These are phyloP conservation scores for Lutjanus campechanus DNA, from an alignment of 2,797 vertebrate species.

Conservation along the genomic window DNA sequence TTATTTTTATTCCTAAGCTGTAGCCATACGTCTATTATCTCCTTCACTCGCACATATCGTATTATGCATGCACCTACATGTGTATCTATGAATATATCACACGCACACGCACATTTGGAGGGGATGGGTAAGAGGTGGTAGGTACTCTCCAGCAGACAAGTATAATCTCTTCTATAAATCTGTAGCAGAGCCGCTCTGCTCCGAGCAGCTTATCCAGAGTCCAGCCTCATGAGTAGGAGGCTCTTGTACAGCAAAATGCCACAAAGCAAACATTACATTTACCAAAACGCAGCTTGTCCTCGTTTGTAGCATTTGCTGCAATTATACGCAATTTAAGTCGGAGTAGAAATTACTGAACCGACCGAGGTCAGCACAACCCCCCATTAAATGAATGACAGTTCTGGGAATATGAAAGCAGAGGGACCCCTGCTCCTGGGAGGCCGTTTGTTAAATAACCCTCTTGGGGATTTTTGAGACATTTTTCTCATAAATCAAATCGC, in stretches of 20 bases:
- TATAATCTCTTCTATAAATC: conserved; percentile 67
- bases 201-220: conserved; percentile 55
- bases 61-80: conserved; percentile 21
- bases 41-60: conserved; percentile 2
- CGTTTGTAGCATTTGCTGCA: conserved; percentile 45
- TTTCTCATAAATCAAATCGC: conserved; percentile 21
- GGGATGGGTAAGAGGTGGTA: conserved; percentile 51
- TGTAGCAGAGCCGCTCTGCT: conserved; percentile 52
- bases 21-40: conserved; percentile 16
- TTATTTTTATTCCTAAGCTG: conserved; percentile 2
- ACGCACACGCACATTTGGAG: conserved; percentile 22
- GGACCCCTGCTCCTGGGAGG: conserved; percentile 22
- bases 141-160: conserved; percentile 55
- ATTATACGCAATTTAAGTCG: conserved; percentile 67
- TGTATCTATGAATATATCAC: conserved; percentile 39
- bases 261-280: conserved; percentile 63
- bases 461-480: conserved; percentile 6
- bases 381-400: conserved; percentile 57
- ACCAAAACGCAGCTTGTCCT: conserved; percentile 49
- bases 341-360: conserved; percentile 48
- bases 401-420: conserved; percentile 40
- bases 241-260: conserved; percentile 66
- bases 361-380: conserved; percentile 43
- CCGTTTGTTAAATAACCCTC: conserved; percentile 39
- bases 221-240: conserved; percentile 64